Evolutionary conservation across 2,888 invertebrate species (phyloP).

Genomic region (Cremastinae sp.): DNA sequence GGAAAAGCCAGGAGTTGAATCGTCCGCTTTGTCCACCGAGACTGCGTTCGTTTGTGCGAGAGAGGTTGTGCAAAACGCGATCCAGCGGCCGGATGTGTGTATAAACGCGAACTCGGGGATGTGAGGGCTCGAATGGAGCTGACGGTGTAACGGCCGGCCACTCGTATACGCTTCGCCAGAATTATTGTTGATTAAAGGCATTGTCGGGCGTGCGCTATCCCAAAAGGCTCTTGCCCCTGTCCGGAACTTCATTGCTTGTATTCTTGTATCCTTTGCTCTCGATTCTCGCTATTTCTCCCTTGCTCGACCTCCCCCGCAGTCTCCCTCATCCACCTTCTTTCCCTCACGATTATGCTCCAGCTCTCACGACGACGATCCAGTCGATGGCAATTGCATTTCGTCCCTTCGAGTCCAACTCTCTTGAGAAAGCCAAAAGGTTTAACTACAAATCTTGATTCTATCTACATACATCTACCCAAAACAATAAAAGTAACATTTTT

Average conservation of each 20-base stretch:
- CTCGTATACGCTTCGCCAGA: slow-evolving; percentile 62
- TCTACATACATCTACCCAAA: neutral
- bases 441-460: slow-evolving; percentile 18
- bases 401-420: slow-evolving; percentile 63
- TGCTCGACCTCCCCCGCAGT: slow-evolving; percentile 1
- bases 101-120: neutral
- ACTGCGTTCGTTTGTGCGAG: neutral
- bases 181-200: slow-evolving; percentile 79
- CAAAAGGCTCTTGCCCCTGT: slow-evolving; percentile 64
- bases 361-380: slow-evolving; percentile 61
- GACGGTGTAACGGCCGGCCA: slow-evolving; percentile 44
- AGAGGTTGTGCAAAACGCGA: neutral
- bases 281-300: slow-evolving; percentile 7
- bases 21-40: neutral
- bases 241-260: slow-evolving; percentile 52
- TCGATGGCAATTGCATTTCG: slow-evolving; percentile 74
- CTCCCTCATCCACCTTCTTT: neutral
- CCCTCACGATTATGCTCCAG: slow-evolving; percentile 43
- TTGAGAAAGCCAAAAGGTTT: slow-evolving; percentile 45
- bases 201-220: slow-evolving; percentile 68
- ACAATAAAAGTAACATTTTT: too few relatives aligned
- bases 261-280: slow-evolving; percentile 34
- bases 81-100: neutral
- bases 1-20: neutral
- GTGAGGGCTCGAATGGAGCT: slow-evolving; percentile 10